Percentiles rank a stretch among this genome's conserved stretches.
phyloP scores from a whole-genome alignment of 2,888 invertebrate species.

The Polymixis flavicincta region DNA sequence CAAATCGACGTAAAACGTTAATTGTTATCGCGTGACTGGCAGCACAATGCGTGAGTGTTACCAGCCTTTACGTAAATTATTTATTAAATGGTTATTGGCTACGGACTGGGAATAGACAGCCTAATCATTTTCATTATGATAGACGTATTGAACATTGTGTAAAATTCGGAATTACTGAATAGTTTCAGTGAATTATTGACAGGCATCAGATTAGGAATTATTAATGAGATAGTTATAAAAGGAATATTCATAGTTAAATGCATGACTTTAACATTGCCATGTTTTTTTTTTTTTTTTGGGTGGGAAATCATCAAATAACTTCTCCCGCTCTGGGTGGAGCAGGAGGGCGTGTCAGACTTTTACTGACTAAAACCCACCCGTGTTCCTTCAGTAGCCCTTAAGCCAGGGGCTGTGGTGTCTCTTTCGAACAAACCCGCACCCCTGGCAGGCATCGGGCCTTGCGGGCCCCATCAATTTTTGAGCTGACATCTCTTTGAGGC shows the following conservation, averaged over 20 bases:
- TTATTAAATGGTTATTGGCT: slow-evolving; percentile 62
- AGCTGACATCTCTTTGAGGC: too few relatives aligned
- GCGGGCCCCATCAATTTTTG: too few relatives aligned
- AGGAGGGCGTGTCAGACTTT: too few relatives aligned
- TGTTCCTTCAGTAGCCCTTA: too few relatives aligned
- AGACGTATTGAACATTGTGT: slow-evolving; percentile 44
- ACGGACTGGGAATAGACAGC: slow-evolving; percentile 48
- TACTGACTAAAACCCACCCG: too few relatives aligned
- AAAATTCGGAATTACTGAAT: slow-evolving; percentile 40
- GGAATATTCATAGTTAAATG: neutral
- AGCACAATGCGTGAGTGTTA: slow-evolving; percentile 48
- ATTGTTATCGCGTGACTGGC: slow-evolving; percentile 62
- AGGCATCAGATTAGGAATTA: slow-evolving; percentile 10
- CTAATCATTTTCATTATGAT: slow-evolving; percentile 55
- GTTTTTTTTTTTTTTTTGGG: too few relatives aligned
- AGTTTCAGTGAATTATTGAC: slow-evolving; percentile 32
- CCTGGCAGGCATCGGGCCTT: too few relatives aligned
- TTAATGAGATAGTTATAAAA: slow-evolving; percentile 19
- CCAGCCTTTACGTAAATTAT: slow-evolving; percentile 57
- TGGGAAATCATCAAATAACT: too few relatives aligned
- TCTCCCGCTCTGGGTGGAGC: too few relatives aligned
- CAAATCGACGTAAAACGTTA: slow-evolving; percentile 54
- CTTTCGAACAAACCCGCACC: too few relatives aligned
- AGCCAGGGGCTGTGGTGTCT: too few relatives aligned
- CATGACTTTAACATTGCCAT: neutral